Base-by-base conservation (phyloP, 2,113 vertebrate genomes). In the Lophotis ruficrista region DNA sequence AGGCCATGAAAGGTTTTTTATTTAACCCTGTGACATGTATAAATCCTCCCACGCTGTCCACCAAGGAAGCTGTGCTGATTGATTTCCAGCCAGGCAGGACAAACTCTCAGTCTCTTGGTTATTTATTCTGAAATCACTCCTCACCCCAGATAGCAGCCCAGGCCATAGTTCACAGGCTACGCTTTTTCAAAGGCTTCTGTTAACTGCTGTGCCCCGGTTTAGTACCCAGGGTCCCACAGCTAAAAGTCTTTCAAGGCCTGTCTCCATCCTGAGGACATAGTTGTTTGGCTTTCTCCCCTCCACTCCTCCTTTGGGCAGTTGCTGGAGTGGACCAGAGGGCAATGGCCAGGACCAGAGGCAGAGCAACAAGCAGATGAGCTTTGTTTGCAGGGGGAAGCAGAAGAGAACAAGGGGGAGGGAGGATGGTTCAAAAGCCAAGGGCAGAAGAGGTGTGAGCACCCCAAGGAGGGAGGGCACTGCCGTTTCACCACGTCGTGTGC, bases 21-120 rank as follows among this genome's bases (percentile, higher is more conserved):
- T 86, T 92, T 76, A 96, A 83, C 23, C 25, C 12, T 19, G 12
- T 35, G 68, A 24, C 68, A 75, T 19, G 47, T 18, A 60, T 48
- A 81, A 73, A 47, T 90, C 76, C 72, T 94, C 61, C 50, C 25
- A 58, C 18, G 3, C 77, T 70, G 68, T 37, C 75, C 61, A 72
- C 30, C 22, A 24, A 41, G 72, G 37, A 80, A 81, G 92, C 37
- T 47, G 35, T 68, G 53, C 37, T 38, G 56, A 56, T 11, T 56
- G 92, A 96, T 95, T 87, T 94, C 84, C 50, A 87, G 88, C 71
- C 70, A 82, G 72, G 48, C 86, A 51, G 83, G 72, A 87, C 57
- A 90, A 86, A 77, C 31, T 47, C 57, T 5, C 43, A 31, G 37
- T 53, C 43, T 60, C 66, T 51, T 45, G 37, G 51, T 61, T 48